Percentiles rank a stretch among this genome's conserved stretches.
phyloP scores from a whole-genome alignment of 2,113 vertebrate species.

The Marmota flaviventris region DNA sequence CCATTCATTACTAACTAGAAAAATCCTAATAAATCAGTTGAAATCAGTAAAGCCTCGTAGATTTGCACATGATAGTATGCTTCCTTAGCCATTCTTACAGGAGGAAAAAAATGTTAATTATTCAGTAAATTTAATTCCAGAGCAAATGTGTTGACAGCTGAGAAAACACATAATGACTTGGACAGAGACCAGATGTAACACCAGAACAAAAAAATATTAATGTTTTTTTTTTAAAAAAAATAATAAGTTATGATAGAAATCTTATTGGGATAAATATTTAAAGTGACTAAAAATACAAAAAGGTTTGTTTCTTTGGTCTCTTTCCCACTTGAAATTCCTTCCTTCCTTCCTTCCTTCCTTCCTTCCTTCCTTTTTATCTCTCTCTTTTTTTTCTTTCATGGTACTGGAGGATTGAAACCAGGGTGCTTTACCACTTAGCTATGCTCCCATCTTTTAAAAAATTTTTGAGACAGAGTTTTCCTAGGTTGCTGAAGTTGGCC shows the following conservation, averaged over 20 bases:
- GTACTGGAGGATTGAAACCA: no score
- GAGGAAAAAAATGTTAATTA: conserved; percentile 72
- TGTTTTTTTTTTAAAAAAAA: conserved; percentile 7
- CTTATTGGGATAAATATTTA: not conserved
- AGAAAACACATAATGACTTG: conserved; percentile 26
- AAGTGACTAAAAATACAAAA: not conserved
- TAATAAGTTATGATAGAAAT: not conserved
- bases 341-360: no score
- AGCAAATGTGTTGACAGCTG: conserved; percentile 64
- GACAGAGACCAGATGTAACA: conserved; percentile 38
- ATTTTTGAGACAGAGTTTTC: no score
- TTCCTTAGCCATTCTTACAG: conserved; percentile 39
- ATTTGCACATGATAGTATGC: conserved; percentile 24
- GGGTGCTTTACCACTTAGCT: no score
- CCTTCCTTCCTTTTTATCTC: no score
- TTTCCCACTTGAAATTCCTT: not conserved
- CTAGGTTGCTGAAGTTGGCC: no score
- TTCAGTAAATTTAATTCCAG: conserved; percentile 70
- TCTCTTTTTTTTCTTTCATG: no score
- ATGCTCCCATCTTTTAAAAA: no score
- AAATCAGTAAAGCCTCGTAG: conserved; percentile 39
- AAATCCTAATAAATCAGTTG: conserved; percentile 64
- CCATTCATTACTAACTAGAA: conserved; percentile 50
- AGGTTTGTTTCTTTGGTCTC: not conserved
- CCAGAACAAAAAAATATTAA: conserved; percentile 40